Conservation (phyloP, 2,888 invertebrate genomes). For the Elegia similella region DNA sequence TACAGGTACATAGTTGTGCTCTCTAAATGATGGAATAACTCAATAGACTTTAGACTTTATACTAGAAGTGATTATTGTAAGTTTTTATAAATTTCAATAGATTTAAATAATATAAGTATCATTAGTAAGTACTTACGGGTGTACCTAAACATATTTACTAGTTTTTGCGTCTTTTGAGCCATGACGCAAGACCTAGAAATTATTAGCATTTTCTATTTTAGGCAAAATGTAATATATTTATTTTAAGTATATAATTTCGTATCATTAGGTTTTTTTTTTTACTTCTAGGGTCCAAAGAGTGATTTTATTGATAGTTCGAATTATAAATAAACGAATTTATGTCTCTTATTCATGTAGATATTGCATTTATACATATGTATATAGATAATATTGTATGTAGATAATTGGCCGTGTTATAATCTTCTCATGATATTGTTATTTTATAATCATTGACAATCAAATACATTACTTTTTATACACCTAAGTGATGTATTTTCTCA, state of each 20-base stretch:
- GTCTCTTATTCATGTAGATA: slow-evolving; percentile 19
- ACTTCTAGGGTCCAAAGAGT: slow-evolving; percentile 37
- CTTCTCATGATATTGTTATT: neutral
- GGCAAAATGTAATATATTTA: slow-evolving; percentile 3
- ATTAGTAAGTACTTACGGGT: slow-evolving; percentile 8
- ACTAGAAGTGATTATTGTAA: neutral
- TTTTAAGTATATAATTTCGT: neutral
- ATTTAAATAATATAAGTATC: slow-evolving; percentile 3
- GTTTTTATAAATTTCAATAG: slow-evolving; percentile 3
- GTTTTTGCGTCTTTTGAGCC: slow-evolving; percentile 72
- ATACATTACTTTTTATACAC: neutral
- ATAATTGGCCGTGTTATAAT: neutral
- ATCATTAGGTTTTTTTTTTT: slow-evolving; percentile 23
- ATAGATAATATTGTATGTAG: slow-evolving; percentile 1
- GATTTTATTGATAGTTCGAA: slow-evolving; percentile 23
- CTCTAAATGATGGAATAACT: slow-evolving; percentile 4
- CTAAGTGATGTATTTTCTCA: neutral
- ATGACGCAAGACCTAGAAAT: slow-evolving; percentile 59
- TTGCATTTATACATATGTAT: slow-evolving; percentile 23
- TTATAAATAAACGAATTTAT: slow-evolving; percentile 17
- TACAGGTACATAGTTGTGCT: slow-evolving; percentile 7
- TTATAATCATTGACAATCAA: neutral
- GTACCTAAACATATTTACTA: slow-evolving; percentile 31
- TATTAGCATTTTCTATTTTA: slow-evolving; percentile 21
- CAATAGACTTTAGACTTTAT: neutral